Percentiles rank a stretch among this genome's conserved stretches.
These are phyloP conservation scores for Centropristis striata DNA, from an alignment of 2,113 vertebrate species.

Conservation along the genomic window DNA sequence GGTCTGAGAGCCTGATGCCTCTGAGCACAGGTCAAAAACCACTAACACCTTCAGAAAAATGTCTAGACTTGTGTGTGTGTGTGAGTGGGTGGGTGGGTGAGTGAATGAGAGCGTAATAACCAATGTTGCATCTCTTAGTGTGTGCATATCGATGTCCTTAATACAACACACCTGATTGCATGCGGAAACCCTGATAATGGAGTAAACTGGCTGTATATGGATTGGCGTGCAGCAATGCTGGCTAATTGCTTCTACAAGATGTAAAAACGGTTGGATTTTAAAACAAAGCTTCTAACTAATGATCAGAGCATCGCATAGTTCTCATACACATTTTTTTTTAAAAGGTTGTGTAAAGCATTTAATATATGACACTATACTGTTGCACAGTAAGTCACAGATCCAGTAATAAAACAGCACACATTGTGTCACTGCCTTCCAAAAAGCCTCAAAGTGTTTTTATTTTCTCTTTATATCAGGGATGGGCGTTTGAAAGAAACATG, in stretches of 20 bases:
- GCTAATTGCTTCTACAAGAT: conserved; percentile 55
- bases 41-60: conserved; percentile 37
- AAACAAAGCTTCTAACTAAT: conserved; percentile 12
- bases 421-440: conserved; percentile 72
- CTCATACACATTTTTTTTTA: conserved; percentile 42
- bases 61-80: conserved; percentile 26
- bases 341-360: conserved; percentile 55
- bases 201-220: conserved; percentile 35
- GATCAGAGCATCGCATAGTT: conserved; percentile 24
- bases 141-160: conserved; percentile 29
- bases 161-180: conserved; percentile 59
- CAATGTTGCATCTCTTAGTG: conserved; percentile 38
- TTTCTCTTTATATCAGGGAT: background rate
- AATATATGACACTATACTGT: conserved; percentile 65
- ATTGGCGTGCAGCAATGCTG: conserved; percentile 21
- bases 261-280: conserved; percentile 32
- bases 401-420: conserved; percentile 76
- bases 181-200: conserved; percentile 52
- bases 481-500: no score
- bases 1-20: conserved; percentile 29
- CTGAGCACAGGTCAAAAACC: conserved; percentile 39
- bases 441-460: background rate
- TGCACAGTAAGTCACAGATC: conserved; percentile 66
- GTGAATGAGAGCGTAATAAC: conserved; percentile 2
- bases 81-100: background rate